Conservation (phyloP, 2,888 invertebrate species). For the Rotaria magnacalcarata region DNA sequence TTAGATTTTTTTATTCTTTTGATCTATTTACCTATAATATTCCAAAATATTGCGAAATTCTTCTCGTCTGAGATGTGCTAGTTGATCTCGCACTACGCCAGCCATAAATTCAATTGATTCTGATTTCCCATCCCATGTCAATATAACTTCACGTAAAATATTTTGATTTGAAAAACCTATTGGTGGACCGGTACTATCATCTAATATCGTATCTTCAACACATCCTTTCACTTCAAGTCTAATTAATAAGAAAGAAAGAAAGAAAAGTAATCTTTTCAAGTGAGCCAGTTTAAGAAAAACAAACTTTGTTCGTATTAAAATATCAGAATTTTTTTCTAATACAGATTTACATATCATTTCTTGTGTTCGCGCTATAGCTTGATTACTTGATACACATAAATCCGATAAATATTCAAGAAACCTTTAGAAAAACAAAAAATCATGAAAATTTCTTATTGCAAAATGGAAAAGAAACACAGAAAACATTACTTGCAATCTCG, state of each 20-base stretch:
- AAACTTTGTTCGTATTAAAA: constrained; percentile 84
- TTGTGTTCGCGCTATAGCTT: constrained; percentile 92
- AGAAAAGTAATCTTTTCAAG: too few relatives aligned
- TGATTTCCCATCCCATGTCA: constrained; percentile 14
- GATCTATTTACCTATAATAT: constrained; percentile 35
- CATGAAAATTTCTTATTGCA: not conserved
- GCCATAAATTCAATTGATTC: constrained; percentile 35
- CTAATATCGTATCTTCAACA: constrained; percentile 27
- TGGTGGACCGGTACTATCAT: not conserved
- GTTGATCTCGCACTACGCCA: not conserved
- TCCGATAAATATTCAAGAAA: constrained; percentile 95
- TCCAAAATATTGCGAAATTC: constrained; percentile 43
- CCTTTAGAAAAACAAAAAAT: constrained; percentile 59
- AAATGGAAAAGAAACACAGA: not conserved
- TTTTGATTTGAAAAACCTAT: not conserved
- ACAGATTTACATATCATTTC: constrained; percentile 97
- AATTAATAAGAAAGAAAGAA: not conserved
- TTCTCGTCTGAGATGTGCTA: not conserved
- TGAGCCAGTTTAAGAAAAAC: not conserved
- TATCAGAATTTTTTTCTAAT: constrained; percentile 77
- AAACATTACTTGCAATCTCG: constrained; percentile 71
- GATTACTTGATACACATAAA: constrained; percentile 86
- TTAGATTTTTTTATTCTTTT: too few relatives aligned
- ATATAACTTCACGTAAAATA: constrained; percentile 8
- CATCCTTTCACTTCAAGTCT: not conserved